phyloP scores from a whole-genome alignment of 2,113 vertebrate species.

The Perca flavescens region DNA sequence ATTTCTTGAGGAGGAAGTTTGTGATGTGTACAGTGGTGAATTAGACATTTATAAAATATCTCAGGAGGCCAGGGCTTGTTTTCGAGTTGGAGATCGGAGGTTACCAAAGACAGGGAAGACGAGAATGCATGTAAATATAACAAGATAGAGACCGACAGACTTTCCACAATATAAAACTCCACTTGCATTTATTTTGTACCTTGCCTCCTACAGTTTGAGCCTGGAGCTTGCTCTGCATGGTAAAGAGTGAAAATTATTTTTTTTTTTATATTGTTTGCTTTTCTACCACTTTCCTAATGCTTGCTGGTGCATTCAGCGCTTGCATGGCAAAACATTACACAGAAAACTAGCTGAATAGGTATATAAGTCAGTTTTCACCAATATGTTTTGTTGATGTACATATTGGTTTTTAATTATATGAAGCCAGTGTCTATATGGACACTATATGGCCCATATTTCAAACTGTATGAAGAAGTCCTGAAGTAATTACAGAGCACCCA shows the following conservation, averaged over 20 bases:
- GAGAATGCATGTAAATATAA: neutral
- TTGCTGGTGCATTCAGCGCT: neutral
- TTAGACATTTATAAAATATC: slow-evolving; percentile 16
- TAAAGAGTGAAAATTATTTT: neutral
- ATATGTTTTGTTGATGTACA: neutral
- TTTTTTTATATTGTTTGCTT: neutral
- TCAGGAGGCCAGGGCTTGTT: neutral
- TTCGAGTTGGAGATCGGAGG: neutral
- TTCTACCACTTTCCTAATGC: neutral
- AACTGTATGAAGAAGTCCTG: neutral
- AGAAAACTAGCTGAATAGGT: neutral
- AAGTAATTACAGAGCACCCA: neutral
- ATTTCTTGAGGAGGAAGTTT: slow-evolving; percentile 37
- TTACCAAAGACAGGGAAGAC: neutral
- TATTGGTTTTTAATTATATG: neutral
- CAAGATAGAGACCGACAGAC: neutral
- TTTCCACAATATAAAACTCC: neutral
- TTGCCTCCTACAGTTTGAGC: neutral
- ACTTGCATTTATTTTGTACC: neutral
- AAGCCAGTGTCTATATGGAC: neutral
- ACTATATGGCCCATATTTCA: no score
- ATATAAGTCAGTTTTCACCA: neutral
- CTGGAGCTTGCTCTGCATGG: neutral
- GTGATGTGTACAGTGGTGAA: slow-evolving; percentile 13
- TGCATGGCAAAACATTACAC: neutral